Percentiles rank a stretch among this genome's conserved stretches.
These are phyloP conservation scores for Xylocopa sonorina DNA, from an alignment of 1,140 invertebrate species.

Conservation along the genomic window DNA sequence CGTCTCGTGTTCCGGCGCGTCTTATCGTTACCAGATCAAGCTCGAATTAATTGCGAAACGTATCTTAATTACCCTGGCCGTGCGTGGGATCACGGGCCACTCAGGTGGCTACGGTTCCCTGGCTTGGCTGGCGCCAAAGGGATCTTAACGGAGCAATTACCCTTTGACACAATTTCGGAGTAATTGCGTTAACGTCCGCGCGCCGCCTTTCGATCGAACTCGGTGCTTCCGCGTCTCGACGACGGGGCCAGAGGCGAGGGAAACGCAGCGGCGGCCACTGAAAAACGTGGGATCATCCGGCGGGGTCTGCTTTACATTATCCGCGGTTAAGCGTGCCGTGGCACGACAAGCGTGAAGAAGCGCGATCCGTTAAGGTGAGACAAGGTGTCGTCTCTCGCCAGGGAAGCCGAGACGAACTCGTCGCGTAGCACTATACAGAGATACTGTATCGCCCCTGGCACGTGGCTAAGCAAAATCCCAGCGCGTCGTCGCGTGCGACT, in stretches of 20 bases:
- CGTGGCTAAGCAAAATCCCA: too few species aligned
- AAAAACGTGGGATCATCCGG: conserved; percentile 48
- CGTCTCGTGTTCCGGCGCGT: conserved; percentile 39
- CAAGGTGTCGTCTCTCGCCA: conserved; percentile 56
- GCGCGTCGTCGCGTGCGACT: too few species aligned
- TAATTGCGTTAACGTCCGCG: neutral
- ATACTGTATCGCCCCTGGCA: too few species aligned
- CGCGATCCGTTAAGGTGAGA: conserved; percentile 66
- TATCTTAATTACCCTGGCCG: conserved; percentile 30
- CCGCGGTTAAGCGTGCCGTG: conserved; percentile 43
- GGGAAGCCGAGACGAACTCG: conserved; percentile 32
- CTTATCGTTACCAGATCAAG: conserved; percentile 40
- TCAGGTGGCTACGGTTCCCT: neutral
- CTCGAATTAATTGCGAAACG: conserved; percentile 40
- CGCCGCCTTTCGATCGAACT: neutral
- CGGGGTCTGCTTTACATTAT: conserved; percentile 58
- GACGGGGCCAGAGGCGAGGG: too few species aligned
- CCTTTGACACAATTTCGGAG: neutral
- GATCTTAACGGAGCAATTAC: neutral
- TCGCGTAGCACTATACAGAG: too few species aligned
- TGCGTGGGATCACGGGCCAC: conserved; percentile 8
- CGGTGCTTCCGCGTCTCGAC: too few species aligned
- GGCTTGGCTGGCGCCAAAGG: neutral
- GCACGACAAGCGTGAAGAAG: conserved; percentile 65
- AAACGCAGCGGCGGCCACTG: conserved; percentile 21